Evolutionary conservation across 2,797 vertebrate genomes (phyloP), one percentile per base, ranked within the genome.

Genomic region (Poeciliopsis infans): DNA sequence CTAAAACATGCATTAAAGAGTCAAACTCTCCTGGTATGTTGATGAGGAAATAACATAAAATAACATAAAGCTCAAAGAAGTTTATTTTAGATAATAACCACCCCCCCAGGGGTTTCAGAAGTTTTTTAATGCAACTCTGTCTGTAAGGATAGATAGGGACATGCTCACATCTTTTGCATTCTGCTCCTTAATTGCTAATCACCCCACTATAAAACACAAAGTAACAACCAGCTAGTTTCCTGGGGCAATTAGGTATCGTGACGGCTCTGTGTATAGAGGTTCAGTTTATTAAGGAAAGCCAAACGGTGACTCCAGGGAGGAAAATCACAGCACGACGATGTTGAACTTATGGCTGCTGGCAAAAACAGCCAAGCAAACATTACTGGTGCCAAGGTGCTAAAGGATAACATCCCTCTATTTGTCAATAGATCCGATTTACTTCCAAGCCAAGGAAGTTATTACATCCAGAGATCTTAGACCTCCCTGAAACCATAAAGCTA

Each of bases 261-360:
- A 76, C 68, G 5, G 43, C 68, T 66, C 51, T 43, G 7, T 51
- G 39, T 3, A 2, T 70, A 20, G 39, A 49, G 20, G 11, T 64
- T 75, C 47, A 31, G 13, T 4, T 61, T 73, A 51, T 59, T 53
- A 59, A 46, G 74, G 59, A 69, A 68, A 73, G n/a, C 43, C 16
- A 46, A 75, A 74, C 8, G 0, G 23, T 69, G 5, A 47, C 53
- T 74, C 28, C 3, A 73, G n/a, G 20, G 73, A 77, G 66, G 74
- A 72, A 55, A 81, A 73, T 33, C 7, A 76, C 36, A 31, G 7
- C 28, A 80, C 41, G 74, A 25, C 41, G n/a, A 76, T 72, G 36
- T 31, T 77, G 55, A 25, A 39, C 36, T 57, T 46, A 57, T 83
- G 55, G 20, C 47, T 79, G 33, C 47, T 81, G 39, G 33, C 61